Conservation (phyloP, 2,888 invertebrate genomes). For the Scaptodrosophila latifasciaeformis region DNA sequence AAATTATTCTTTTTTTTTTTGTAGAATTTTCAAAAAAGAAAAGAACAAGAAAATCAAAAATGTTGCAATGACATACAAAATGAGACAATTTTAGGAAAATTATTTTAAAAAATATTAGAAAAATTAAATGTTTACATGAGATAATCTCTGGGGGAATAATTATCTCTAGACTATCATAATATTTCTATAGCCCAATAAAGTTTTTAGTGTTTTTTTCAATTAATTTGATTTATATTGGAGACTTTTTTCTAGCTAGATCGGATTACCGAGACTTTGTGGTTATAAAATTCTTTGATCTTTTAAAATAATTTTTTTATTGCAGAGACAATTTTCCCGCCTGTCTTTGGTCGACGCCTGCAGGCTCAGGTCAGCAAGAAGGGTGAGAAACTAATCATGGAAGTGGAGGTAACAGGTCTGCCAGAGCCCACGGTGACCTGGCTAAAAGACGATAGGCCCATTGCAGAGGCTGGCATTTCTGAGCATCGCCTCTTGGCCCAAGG, state of each 20-base stretch:
- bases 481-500: conserved; percentile 80
- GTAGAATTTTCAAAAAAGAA: too few species aligned
- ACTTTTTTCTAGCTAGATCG: too few species aligned
- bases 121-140: too few species aligned
- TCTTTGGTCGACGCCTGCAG: conserved; percentile 85
- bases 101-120: background rate
- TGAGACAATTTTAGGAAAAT: too few species aligned
- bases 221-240: too few species aligned
- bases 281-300: too few species aligned
- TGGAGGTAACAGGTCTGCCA: conserved; percentile 87
- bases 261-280: too few species aligned
- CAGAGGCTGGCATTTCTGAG: conserved; percentile 76
- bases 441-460: conserved; percentile 81
- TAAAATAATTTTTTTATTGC: conserved; percentile 28
- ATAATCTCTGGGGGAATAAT: too few species aligned
- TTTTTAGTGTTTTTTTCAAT: background rate
- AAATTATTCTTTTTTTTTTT: conserved; percentile 48
- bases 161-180: too few species aligned
- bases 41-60: too few species aligned
- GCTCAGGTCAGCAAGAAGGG: conserved; percentile 84
- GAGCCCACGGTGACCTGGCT: conserved; percentile 84
- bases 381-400: conserved; percentile 83
- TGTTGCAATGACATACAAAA: conserved; percentile 62
- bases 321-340: conserved; percentile 88
- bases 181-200: background rate